Percentiles rank a stretch among this genome's conserved stretches.
These are phyloP conservation scores for Lepisosteus oculatus DNA, from an alignment of 2,113 vertebrate genomes.

Conservation along the genomic window DNA sequence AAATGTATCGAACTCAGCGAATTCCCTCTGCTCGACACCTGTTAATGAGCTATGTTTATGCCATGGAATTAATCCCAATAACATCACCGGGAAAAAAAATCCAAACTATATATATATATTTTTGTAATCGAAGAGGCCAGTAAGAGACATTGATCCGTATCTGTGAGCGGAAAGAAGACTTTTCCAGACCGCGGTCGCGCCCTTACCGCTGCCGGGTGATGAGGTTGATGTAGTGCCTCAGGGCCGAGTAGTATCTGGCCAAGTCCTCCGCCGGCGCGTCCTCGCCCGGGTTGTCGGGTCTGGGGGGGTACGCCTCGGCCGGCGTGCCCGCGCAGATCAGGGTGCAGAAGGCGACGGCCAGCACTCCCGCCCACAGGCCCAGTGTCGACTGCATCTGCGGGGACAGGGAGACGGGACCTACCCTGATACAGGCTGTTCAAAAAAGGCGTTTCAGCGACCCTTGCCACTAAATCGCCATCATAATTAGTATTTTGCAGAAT, in stretches of 20 bases:
- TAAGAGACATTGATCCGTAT: no score
- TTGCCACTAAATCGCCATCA: no score
- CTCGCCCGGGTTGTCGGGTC: slow-evolving; percentile 91
- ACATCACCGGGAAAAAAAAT: no score
- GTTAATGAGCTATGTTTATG: no score
- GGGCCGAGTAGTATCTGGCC: slow-evolving; percentile 94
- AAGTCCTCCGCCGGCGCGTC: slow-evolving; percentile 90
- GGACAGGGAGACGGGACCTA: background rate
- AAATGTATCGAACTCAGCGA: no score
- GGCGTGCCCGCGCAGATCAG: slow-evolving; percentile 82
- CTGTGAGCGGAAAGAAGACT: no score
- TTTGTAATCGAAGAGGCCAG: no score
- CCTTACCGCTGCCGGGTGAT: slow-evolving; percentile 95
- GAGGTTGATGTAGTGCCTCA: slow-evolving; percentile 98
- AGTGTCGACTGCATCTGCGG: slow-evolving; percentile 82
- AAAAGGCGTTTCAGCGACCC: background rate
- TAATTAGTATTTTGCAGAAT: no score
- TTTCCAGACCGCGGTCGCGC: background rate
- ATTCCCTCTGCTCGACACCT: no score
- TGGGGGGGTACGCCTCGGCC: slow-evolving; percentile 89
- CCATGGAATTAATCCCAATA: no score
- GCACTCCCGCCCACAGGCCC: slow-evolving; percentile 73
- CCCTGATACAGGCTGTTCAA: background rate
- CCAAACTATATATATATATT: no score
- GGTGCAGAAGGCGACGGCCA: slow-evolving; percentile 80